These are phyloP conservation scores for Lonchura striata DNA, from an alignment of 2,113 vertebrate genomes.

Conservation along the genomic window DNA sequence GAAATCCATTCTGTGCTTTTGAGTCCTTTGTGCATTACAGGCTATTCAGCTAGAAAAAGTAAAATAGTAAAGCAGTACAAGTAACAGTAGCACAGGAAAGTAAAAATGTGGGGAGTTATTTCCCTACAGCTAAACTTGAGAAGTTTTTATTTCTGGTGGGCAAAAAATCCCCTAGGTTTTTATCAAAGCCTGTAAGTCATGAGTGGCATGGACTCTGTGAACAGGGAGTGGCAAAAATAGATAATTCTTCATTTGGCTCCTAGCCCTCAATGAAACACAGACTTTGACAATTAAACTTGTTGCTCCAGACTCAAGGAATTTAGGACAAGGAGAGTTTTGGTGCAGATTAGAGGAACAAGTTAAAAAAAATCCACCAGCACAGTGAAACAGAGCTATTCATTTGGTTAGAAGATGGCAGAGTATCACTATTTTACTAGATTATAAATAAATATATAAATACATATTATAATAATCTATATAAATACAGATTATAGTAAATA, in stretches of 20 bases:
- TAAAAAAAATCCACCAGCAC: background rate
- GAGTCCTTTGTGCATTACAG: background rate
- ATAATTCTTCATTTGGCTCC: background rate
- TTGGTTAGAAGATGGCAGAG: background rate
- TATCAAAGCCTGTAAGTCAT: background rate
- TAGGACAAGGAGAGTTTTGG: background rate
- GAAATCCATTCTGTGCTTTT: background rate
- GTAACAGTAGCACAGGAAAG: background rate
- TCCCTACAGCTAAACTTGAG: background rate
- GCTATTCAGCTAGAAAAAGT: background rate
- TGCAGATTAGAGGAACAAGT: background rate
- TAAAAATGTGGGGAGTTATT: background rate
- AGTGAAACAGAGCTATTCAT: background rate
- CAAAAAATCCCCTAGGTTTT: background rate
- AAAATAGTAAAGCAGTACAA: background rate
- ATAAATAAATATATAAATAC: too few species aligned
- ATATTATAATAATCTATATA: too few species aligned
- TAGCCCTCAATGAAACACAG: background rate
- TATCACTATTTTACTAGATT: rapidly evolving
- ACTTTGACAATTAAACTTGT: background rate
- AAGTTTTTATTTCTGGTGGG: background rate
- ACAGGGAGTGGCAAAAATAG: background rate
- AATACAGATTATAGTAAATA: background rate
- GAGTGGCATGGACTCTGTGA: background rate
- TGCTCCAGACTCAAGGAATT: background rate